Percentiles rank a stretch among this genome's conserved stretches.
Conservation (phyloP, 2,113 vertebrate genomes). For the Phocoena sinus region DNA sequence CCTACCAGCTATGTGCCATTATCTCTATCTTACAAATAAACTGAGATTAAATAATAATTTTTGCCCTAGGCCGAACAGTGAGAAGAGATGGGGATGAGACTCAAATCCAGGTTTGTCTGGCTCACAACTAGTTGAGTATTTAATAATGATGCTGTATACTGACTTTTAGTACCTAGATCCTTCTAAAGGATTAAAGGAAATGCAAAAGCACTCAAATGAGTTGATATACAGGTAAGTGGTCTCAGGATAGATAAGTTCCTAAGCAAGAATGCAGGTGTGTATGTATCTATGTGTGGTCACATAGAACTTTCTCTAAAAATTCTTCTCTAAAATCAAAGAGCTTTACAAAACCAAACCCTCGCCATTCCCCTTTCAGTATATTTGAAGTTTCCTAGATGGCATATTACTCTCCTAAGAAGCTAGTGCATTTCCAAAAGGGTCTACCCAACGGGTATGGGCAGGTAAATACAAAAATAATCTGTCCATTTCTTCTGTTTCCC, state of each 20-base stretch:
- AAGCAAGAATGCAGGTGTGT: neutral
- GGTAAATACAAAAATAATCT: slow-evolving; percentile 4
- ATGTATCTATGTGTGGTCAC: neutral
- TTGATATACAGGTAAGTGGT: neutral
- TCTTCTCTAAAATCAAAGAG: neutral
- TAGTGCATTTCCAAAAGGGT: neutral
- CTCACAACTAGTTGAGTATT: neutral
- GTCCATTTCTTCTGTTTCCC: neutral
- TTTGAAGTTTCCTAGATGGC: neutral
- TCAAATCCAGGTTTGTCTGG: neutral
- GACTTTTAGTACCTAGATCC: neutral
- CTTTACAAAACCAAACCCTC: neutral
- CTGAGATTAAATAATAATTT: neutral
- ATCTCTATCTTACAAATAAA: neutral
- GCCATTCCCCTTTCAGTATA: neutral
- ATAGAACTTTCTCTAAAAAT: neutral
- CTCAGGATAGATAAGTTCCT: neutral
- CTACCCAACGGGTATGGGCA: neutral
- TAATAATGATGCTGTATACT: neutral
- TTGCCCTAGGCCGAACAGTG: neutral
- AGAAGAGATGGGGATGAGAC: neutral
- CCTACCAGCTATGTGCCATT: neutral
- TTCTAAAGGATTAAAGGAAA: neutral
- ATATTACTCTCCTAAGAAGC: neutral
- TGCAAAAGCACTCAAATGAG: neutral